These are phyloP conservation scores for Philaethria dido DNA, from an alignment of 2,888 invertebrate genomes.

Conservation along the genomic window DNA sequence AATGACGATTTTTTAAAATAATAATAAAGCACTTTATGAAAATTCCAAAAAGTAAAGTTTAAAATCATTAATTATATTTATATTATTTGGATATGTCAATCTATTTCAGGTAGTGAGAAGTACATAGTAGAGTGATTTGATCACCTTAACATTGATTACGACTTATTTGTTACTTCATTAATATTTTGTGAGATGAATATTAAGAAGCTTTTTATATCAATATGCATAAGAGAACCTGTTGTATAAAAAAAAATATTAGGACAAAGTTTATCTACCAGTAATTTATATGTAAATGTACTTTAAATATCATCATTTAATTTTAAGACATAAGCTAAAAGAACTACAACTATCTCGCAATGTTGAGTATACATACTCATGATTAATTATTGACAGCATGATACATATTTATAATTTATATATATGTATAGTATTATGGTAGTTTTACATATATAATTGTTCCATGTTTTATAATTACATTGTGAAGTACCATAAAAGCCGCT, in stretches of 20 bases:
- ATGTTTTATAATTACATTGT: background rate
- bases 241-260: background rate
- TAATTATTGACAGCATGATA: background rate
- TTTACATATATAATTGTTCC: no score
- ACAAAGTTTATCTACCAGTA: background rate
- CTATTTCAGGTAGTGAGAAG: background rate
- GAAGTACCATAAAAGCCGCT: background rate
- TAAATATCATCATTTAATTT: background rate
- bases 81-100: background rate
- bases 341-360: background rate
- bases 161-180: background rate
- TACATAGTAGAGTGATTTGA: background rate
- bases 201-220: background rate
- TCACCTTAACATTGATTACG: background rate
- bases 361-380: background rate
- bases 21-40: background rate
- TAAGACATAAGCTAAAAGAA: background rate
- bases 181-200: slow-evolving; percentile 5
- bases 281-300: background rate
- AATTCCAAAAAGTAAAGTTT: background rate
- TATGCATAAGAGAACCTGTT: background rate
- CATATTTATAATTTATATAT: no score
- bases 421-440: no score
- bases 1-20: background rate
- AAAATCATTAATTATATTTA: background rate